Conservation (phyloP, 2,888 invertebrate genomes). For the Nomada goodeniana region DNA sequence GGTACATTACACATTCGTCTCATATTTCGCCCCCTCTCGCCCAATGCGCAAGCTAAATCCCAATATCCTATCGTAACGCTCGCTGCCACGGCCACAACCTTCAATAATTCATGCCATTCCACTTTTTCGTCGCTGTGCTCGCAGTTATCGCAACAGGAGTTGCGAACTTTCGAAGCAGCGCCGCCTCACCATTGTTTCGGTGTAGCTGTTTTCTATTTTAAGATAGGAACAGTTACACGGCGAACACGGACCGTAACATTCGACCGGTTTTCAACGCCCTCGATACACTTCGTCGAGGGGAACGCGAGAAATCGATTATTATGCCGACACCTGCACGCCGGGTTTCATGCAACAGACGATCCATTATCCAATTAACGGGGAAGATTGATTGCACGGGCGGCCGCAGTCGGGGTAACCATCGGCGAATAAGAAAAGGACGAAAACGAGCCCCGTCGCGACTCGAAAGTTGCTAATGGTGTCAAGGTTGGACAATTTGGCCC, state of each 20-base stretch:
- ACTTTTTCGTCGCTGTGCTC: background rate
- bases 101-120: background rate
- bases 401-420: background rate
- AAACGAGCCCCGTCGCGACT: constrained; percentile 32
- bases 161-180: background rate
- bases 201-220: background rate
- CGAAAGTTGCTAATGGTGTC: constrained; percentile 52
- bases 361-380: constrained; percentile 47
- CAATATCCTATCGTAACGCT: background rate
- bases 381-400: constrained; percentile 36
- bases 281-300: background rate
- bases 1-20: too few relatives aligned
- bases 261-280: background rate
- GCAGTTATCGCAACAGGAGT: background rate
- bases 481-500: constrained; percentile 49
- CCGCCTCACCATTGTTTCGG: background rate
- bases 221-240: background rate
- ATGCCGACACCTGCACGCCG: constrained; percentile 22
- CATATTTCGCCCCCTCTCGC: too few relatives aligned
- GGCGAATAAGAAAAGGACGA: constrained; percentile 28
- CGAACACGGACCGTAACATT: background rate
- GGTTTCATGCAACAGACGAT: constrained; percentile 9
- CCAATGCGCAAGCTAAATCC: too few relatives aligned
- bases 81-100: background rate
- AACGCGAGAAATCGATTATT: constrained; percentile 32